phyloP scores from a whole-genome alignment of 37 sponge, comb jelly and placozoan genomes.

The Ianthella basta region DNA sequence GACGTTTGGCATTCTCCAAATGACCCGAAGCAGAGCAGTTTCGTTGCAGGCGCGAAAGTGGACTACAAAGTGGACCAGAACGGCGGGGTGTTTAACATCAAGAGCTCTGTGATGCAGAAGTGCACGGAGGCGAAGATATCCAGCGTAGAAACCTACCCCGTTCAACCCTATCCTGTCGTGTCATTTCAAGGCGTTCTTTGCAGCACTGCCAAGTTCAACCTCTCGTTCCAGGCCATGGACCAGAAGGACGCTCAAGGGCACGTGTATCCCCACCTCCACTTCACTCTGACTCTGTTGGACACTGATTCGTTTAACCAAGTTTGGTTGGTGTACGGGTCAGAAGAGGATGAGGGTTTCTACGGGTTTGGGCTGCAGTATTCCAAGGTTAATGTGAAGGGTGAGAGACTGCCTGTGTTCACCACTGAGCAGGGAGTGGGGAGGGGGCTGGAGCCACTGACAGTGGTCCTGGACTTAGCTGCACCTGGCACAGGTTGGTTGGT shows the following conservation, averaged over 20 bases:
- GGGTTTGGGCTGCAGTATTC: conserved; percentile 85
- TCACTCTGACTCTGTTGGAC: conserved; percentile 18
- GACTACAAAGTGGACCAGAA: not conserved
- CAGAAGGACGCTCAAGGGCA: conserved; percentile 2
- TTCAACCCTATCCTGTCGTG: not conserved
- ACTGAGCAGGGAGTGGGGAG: conserved; percentile 85
- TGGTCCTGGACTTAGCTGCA: conserved; percentile 50
- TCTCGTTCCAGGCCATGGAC: conserved; percentile 45
- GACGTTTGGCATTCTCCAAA: too few relatives aligned
- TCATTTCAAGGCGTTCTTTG: conserved; percentile 48
- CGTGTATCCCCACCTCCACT: conserved; percentile 27
- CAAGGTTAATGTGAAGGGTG: conserved; percentile 66
- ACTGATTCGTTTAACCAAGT: conserved; percentile 53
- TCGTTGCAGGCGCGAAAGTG: too few relatives aligned
- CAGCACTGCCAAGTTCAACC: conserved; percentile 13
- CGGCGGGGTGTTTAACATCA: conserved; percentile 16
- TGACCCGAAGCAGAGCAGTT: too few relatives aligned
- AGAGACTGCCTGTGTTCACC: conserved; percentile 69
- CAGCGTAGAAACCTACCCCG: not conserved
- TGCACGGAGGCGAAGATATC: not conserved
- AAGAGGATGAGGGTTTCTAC: conserved; percentile 67
- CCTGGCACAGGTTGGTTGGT: conserved; percentile 55
- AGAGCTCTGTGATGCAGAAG: not conserved
- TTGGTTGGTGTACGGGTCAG: conserved; percentile 54
- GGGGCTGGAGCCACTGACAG: conserved; percentile 67